Evolutionary conservation across 2,113 vertebrate genomes (phyloP), one percentile per base, ranked within the genome.

Genomic region (Ranitomeya variabilis): DNA sequence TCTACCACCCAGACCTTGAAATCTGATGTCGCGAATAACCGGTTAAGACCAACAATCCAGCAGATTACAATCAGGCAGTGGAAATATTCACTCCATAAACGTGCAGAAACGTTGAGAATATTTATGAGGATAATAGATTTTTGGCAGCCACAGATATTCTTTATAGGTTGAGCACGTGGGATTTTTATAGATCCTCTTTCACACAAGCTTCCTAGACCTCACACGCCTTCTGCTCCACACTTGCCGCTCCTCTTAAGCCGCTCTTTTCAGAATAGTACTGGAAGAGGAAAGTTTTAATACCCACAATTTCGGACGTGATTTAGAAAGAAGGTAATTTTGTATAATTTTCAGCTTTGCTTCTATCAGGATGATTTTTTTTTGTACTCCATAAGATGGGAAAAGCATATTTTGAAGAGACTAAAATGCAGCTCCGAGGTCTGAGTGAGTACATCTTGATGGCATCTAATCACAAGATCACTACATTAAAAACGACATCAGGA

Each of bases 71-170:
- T 77, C 81, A 83, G 59, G 14, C 71, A 7, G 80, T 13, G n/a
- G 59, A 78, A 78, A 73, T 26, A 51, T 62, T 82, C 45, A 16
- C 80, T 88, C 80, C 80, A 66, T 78, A 80, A 88, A 88, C 77
- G 87, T 80, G 60, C 71, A 88, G 80, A 64, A 83, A 77, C 26
- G 31, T 77, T 26, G 57, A 88, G 80, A 83, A 88, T 88, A 88
- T 88, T 88, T 88, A 88, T 84, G 80, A 88, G 87, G 31, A 88
- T 83, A 84, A 88, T 88, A 78, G 80, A 84, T 84, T 88, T 88
- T 88, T 88, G 80, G 87, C 87, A 83, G 87, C 87, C 15, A 18
- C 57, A 54, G 71, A 88, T 81, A 69, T 88, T 62, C 45, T 83
- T 88, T 83, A 83, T 88, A 83, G 80, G 67, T 60, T 37, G 31